These are phyloP conservation scores for Gallinago jamesoni DNA, from an alignment of 2,113 vertebrate genomes.

Conservation along the genomic window DNA sequence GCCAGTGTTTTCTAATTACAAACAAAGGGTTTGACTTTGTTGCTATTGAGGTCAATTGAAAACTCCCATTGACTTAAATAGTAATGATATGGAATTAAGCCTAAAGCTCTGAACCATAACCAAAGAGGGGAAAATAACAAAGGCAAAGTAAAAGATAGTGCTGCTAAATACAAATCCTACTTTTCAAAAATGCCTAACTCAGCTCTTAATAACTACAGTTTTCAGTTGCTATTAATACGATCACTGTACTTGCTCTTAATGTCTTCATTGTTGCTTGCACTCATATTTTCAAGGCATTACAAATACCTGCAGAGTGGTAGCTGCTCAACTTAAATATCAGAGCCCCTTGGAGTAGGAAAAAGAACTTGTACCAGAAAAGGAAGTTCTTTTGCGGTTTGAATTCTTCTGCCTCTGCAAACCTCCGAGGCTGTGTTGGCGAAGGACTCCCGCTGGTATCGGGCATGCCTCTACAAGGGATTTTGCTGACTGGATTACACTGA, in stretches of 20 bases:
- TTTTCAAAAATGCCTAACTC: not conserved
- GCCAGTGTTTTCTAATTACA: not conserved
- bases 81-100: not conserved
- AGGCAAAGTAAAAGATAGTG: not conserved
- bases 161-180: not conserved
- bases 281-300: not conserved
- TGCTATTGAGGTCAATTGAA: conserved; percentile 22
- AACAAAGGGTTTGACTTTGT: not conserved
- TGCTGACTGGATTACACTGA: not conserved
- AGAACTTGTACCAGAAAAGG: not conserved
- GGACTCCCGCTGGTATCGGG: not conserved
- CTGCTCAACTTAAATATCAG: not conserved
- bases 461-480: not conserved
- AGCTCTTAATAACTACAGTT: not conserved
- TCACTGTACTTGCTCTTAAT: not conserved
- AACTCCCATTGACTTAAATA: not conserved
- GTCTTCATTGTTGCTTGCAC: not conserved
- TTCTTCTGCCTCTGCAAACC: not conserved
- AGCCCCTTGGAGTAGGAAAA: not conserved
- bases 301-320: not conserved
- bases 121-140: not conserved
- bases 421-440: not conserved
- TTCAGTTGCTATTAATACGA: not conserved
- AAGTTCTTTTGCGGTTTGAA: not conserved
- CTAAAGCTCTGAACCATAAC: not conserved